Evolutionary conservation across 1,140 invertebrate genomes (phyloP), one percentile per base, ranked within the genome.

Genomic region (Cydia amplana): DNA sequence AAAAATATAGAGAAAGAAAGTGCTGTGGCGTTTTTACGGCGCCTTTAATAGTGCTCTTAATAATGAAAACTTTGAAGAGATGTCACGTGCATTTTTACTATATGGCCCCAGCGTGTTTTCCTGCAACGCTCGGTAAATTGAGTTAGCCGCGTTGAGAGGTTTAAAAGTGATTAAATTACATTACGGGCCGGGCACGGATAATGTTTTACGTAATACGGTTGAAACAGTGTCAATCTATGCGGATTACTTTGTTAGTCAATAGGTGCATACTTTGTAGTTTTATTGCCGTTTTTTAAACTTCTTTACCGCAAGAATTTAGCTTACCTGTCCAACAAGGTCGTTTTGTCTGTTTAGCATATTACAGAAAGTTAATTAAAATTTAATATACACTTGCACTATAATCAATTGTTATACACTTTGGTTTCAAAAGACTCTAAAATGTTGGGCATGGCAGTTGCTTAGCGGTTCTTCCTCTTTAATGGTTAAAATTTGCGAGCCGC

Each of bases 1-100:
- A 89, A 87, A 90, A 86, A 86, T 89, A 87, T 85, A 87, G 80
- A 86, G 80, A 87, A 87, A 83, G 82, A 85, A 82, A 83, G 78
- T 83, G 79, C 74, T 80, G 73, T 74, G 75, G 76, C 77, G 78
- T 79, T 85, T 87, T 87, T 83, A 85, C 79, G 79, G 80, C 67
- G 80, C 77, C 79, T 70, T 70, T 70, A 70, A 70, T 70, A 70
- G 65, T 70, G 32, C 65, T 70, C 36, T 82, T 82, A 83, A 83
- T 85, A 86, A 80, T 83, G 79, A 70, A 70, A 79, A 78, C 78
- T 74, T 75, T 73, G 75, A 36, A 43, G 55, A 70, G 5, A 18
- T 70, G 65, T 36, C 65, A 40, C 32, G 32, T 70, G 65, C 65
- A 70, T 70, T 67, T 67, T 67, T 67, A 70, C n/a, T 40, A 18